phyloP scores from a whole-genome alignment of 2,113 vertebrate species.

The Murina feae region DNA sequence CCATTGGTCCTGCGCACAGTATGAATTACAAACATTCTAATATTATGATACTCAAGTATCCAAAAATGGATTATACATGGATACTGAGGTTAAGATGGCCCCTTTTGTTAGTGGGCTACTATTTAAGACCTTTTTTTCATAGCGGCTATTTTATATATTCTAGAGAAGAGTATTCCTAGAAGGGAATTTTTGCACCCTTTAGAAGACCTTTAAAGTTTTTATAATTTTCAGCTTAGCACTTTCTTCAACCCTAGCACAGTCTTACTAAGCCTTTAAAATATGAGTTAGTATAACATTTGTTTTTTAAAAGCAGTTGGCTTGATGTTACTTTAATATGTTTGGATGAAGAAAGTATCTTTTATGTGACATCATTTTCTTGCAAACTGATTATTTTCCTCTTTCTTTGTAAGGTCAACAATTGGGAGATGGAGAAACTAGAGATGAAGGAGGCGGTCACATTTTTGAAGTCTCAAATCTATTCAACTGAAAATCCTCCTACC shows the following conservation, averaged over 20 bases:
- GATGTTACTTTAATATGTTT: background rate
- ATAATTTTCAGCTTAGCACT: background rate
- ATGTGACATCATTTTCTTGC: background rate
- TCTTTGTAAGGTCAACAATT: constrained; percentile 79
- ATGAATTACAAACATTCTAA: background rate
- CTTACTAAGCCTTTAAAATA: constrained; percentile 17
- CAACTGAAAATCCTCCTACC: constrained; percentile 29
- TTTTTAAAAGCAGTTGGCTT: background rate
- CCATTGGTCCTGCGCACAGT: background rate
- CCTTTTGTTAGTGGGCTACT: background rate
- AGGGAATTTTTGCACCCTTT: background rate
- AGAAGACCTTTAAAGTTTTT: constrained; percentile 20
- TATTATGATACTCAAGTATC: background rate
- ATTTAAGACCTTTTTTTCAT: background rate
- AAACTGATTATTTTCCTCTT: constrained; percentile 58
- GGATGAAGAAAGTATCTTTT: constrained; percentile 33
- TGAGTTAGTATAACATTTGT: background rate
- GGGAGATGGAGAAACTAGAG: constrained; percentile 79
- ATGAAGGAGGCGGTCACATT: constrained; percentile 71
- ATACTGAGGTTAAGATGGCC: background rate
- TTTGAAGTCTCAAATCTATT: constrained; percentile 83
- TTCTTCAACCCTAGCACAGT: background rate
- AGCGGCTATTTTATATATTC: background rate
- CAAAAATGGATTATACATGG: background rate
- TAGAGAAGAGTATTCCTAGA: background rate